phyloP scores from a whole-genome alignment of 2,888 invertebrate genomes.

The Morpho helenor region DNA sequence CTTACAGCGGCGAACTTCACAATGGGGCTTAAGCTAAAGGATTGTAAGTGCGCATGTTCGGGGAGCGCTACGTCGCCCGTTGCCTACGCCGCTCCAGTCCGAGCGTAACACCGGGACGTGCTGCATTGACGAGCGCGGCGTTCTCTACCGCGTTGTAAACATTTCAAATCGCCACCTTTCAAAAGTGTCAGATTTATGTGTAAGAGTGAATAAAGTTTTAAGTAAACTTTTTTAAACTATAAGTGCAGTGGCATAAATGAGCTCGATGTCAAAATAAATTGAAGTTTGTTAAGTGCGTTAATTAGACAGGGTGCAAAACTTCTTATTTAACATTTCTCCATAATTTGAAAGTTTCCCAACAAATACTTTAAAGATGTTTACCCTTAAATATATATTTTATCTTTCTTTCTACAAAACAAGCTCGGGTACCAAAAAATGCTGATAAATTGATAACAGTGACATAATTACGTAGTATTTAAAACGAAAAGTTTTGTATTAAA shows the following conservation, averaged over 20 bases:
- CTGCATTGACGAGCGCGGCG: constrained; percentile 36
- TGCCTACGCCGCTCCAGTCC: constrained; percentile 53
- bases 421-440: too few species aligned
- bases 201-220: constrained; percentile 32
- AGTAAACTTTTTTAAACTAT: constrained; percentile 9
- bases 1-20: constrained; percentile 58
- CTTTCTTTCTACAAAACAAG: too few species aligned
- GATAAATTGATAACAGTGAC: too few species aligned
- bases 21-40: constrained; percentile 55
- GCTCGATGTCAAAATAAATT: background rate
- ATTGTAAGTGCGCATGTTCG: constrained; percentile 67
- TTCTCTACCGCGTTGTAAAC: constrained; percentile 35
- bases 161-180: constrained; percentile 28
- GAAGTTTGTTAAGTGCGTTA: background rate
- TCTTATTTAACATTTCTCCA: background rate
- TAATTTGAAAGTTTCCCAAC: too few species aligned
- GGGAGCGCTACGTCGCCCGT: constrained; percentile 42
- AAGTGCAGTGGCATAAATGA: constrained; percentile 14
- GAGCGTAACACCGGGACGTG: constrained; percentile 45
- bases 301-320: background rate
- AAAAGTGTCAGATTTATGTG: constrained; percentile 43
- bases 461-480: too few species aligned
- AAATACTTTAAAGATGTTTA: too few species aligned
- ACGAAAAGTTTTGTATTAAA: too few species aligned
- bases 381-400: too few species aligned